A percentile compares a stretch with the other conserved stretches of the same genome.
Conservation (phyloP, 2,113 vertebrate genomes). For the Ursus arctos region DNA sequence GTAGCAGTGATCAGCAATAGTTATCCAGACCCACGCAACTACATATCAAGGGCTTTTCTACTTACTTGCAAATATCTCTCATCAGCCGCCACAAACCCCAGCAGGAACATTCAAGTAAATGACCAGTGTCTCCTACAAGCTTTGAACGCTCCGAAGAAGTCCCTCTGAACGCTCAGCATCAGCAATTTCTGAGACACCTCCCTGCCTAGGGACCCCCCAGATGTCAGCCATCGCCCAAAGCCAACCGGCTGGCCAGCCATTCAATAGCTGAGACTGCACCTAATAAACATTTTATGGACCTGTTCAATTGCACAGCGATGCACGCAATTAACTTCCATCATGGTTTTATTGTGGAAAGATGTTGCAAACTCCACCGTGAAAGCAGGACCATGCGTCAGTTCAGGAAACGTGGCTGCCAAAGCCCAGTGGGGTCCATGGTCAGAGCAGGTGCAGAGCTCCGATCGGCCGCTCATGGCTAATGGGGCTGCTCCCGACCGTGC, state of each 20-base stretch:
- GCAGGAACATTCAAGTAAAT: not conserved
- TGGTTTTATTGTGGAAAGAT: conserved; percentile 64
- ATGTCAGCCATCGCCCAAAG: conserved; percentile 35
- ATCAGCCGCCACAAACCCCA: not conserved
- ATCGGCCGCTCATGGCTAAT: not conserved
- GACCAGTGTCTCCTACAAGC: not conserved
- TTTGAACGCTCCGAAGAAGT: not conserved
- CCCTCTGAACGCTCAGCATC: not conserved
- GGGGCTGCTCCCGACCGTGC: not conserved
- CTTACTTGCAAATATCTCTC: not conserved
- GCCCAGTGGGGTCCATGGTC: not conserved
- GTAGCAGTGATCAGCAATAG: not conserved
- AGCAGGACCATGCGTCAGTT: not conserved
- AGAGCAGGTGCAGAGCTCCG: conserved; percentile 50
- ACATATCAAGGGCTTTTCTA: not conserved
- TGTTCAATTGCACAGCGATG: conserved; percentile 43
- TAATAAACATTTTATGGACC: conserved; percentile 70
- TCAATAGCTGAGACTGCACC: not conserved
- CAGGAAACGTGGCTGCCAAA: conserved; percentile 5
- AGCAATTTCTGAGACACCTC: not conserved
- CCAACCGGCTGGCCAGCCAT: conserved; percentile 34
- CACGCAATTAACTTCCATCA: conserved; percentile 58
- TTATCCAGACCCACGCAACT: not conserved
- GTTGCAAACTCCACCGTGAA: not conserved
- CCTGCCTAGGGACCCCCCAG: not conserved